Evolutionary conservation across 2,113 vertebrate species (phyloP), one percentile per base, ranked within the genome.

Genomic region (Eudorcas thomsonii): DNA sequence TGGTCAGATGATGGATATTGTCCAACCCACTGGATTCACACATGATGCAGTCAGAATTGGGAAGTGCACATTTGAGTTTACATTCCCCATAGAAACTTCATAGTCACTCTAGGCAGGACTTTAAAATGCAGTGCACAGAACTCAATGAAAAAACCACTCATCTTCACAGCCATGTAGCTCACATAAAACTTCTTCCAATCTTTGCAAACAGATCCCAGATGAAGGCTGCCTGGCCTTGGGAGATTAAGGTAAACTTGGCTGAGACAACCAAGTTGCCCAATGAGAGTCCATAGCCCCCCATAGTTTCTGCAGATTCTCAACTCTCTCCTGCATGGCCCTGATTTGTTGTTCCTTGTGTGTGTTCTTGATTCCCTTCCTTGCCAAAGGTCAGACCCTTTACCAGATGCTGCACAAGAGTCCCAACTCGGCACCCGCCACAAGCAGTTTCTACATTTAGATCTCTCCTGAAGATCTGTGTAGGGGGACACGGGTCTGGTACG

Each of bases 171-270:
- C 54, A 86, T 2, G 11, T 60, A 95, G 81, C 77, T 95, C 81
- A 95, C 87, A 88, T 91, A 45, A 92, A 94, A 17, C 54, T 83
- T 87, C 94, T 83, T 88, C 48, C 55, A 55, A 62, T 81, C 60
- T 67, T 94, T 88, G 77, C 84, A 98, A 95, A 98, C 89, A 25
- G 14, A 96, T 97, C 89, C 94, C 96, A 97, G 96, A 97, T 93
- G 96, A 97, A 92, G 60, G 3, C n/a, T 92, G n/a, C 84, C 39
- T 71, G 60, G 92, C 60, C 88, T 93, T 88, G 82, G 93, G 96
- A 98, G 95, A 88, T 88, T 86, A 96, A 88, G 95, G 95, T 96
- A 97, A 97, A 95, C 81, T 96, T 98, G 97, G 97, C 96, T 7
- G 5, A 90, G 88, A 88, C 91, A 62, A 39, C 81, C 54, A 93